Evolutionary conservation across 2,797 vertebrate species (phyloP).

Genomic region (Sciurus carolinensis): DNA sequence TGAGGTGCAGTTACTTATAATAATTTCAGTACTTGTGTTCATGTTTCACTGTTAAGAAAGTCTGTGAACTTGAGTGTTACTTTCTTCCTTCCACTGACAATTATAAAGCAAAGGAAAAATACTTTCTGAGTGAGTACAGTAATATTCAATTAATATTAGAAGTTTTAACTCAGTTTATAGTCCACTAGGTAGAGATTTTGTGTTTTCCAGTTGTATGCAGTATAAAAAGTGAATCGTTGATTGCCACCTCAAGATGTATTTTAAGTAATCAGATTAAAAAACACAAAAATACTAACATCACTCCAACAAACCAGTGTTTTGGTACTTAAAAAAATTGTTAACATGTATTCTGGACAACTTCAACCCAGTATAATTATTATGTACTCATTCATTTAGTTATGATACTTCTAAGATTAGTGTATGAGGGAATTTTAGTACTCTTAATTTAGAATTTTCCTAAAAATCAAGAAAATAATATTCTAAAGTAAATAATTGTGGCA

Average conservation of each 20-base stretch:
- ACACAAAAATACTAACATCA: neutral
- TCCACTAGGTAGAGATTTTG: conserved; percentile 25
- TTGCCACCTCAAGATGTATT: neutral
- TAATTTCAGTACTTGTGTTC: neutral
- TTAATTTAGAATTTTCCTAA: conserved; percentile 39
- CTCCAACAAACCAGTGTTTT: conserved; percentile 37
- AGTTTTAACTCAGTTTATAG: neutral
- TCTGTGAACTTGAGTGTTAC: conserved; percentile 12
- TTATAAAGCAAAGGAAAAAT: conserved; percentile 29
- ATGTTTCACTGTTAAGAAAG: neutral
- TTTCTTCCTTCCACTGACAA: neutral
- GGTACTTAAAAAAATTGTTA: conserved; percentile 12
- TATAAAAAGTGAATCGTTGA: neutral
- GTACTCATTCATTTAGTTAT: neutral
- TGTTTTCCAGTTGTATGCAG: neutral
- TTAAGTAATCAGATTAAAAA: conserved; percentile 35
- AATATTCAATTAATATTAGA: conserved; percentile 40
- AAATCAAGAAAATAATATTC: neutral
- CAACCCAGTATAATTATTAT: neutral
- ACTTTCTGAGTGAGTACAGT: conserved; percentile 19
- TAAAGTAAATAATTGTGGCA: neutral
- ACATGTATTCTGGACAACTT: neutral
- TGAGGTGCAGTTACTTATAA: neutral
- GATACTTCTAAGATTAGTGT: neutral
- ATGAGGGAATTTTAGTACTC: neutral